Evolutionary conservation across 2,888 invertebrate genomes (phyloP).

Genomic region (Limenitis camilla): DNA sequence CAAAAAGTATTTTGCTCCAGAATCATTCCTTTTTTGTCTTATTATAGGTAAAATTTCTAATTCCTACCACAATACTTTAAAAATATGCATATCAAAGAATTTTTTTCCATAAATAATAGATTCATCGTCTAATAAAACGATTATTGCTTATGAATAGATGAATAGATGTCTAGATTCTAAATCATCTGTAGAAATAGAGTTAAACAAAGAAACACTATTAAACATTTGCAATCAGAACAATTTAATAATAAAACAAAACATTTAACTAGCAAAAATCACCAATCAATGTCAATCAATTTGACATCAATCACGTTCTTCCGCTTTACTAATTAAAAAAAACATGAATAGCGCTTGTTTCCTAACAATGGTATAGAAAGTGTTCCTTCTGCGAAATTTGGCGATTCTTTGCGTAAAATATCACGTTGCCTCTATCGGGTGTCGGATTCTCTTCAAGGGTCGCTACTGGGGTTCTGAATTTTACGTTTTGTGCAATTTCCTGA

Average conservation of each 20-base stretch:
- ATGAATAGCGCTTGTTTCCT: constrained; percentile 8
- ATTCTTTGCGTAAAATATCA: constrained; percentile 53
- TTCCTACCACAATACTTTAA: too few species aligned
- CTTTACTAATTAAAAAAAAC: constrained; percentile 29
- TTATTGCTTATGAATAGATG: too few species aligned
- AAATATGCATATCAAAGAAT: too few species aligned
- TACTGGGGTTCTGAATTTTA: neutral
- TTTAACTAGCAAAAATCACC: constrained; percentile 9
- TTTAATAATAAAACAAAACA: neutral
- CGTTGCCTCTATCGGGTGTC: constrained; percentile 49
- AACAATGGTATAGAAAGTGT: constrained; percentile 29
- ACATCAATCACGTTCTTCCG: constrained; percentile 5
- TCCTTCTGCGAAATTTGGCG: constrained; percentile 57
- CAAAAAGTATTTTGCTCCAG: too few species aligned
- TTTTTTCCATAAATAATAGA: too few species aligned
- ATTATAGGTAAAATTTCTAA: too few species aligned
- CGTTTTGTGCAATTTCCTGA: too few species aligned
- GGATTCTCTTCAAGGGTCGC: constrained; percentile 31
- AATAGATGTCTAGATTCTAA: too few species aligned
- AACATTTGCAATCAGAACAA: neutral
- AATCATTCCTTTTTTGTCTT: too few species aligned
- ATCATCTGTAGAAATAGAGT: too few species aligned
- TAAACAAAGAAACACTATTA: too few species aligned
- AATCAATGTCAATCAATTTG: constrained; percentile 4
- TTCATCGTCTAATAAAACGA: too few species aligned